phyloP scores from a whole-genome alignment of 2,113 vertebrate species.

The Eubucco bourcierii region DNA sequence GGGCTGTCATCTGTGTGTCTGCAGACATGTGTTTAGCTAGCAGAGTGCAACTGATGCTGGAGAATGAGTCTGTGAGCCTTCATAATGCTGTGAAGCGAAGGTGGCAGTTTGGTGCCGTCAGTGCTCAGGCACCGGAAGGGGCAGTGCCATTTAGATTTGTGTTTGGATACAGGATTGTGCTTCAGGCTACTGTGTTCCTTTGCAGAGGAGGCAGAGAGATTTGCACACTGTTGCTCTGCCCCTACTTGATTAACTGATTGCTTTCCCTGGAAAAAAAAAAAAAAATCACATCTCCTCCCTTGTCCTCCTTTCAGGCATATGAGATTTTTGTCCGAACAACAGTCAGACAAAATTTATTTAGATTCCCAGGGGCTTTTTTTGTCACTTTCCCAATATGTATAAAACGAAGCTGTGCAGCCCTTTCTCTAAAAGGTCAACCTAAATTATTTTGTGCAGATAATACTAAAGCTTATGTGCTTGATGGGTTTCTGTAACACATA shows the following conservation, averaged over 20 bases:
- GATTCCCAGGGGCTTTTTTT: background rate
- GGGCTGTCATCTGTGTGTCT: background rate
- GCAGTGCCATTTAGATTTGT: background rate
- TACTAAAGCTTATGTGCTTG: background rate
- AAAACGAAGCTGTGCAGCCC: background rate
- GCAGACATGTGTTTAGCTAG: accelerated
- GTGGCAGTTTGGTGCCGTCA: background rate
- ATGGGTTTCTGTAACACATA: slow-evolving; percentile 24
- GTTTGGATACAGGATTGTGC: background rate
- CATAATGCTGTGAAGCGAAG: background rate
- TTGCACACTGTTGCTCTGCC: accelerated
- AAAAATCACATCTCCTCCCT: background rate
- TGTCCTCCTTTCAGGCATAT: accelerated
- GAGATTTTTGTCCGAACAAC: background rate
- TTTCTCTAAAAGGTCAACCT: slow-evolving; percentile 29
- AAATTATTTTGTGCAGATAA: slow-evolving; percentile 1
- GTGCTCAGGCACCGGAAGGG: background rate
- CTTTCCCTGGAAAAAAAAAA: background rate
- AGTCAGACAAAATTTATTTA: background rate
- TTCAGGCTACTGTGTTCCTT: background rate
- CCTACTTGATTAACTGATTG: background rate
- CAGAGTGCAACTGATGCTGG: accelerated
- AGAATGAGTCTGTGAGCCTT: background rate
- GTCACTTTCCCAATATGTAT: background rate
- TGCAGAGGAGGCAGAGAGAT: background rate